A percentile compares a stretch with the other conserved stretches of the same genome.
phyloP scores from a whole-genome alignment of 2,113 vertebrate genomes.

The Alethe diademata region DNA sequence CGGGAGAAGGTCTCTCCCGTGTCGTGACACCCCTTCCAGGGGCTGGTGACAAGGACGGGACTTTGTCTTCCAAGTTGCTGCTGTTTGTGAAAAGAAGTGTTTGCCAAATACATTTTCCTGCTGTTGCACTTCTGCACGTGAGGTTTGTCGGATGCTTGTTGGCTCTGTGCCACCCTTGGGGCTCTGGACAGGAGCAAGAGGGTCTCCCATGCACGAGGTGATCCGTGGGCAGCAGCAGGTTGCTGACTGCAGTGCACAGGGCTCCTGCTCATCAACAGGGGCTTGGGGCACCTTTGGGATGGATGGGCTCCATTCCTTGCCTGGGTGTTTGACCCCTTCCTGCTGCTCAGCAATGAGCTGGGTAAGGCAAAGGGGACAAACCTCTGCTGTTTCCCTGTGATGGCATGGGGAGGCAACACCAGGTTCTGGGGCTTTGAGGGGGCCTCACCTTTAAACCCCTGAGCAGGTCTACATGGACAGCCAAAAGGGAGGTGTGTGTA shows the following conservation, averaged over 20 bases:
- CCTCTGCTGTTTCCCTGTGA: accelerated
- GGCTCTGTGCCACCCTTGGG: background rate
- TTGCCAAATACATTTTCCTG: slow-evolving; percentile 59
- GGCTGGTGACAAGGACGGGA: background rate
- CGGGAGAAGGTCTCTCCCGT: background rate
- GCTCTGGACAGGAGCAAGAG: background rate
- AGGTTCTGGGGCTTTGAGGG: background rate
- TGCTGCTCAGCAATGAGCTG: background rate
- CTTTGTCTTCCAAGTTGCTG: slow-evolving; percentile 25
- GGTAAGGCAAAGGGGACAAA: background rate
- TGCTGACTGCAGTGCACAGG: background rate
- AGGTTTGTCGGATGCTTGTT: background rate
- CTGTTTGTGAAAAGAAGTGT: background rate
- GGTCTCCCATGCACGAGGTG: background rate
- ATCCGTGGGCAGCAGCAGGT: background rate
- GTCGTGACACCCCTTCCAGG: background rate
- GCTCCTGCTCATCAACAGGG: background rate
- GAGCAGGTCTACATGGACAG: background rate
- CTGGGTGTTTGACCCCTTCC: background rate
- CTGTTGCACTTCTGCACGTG: background rate
- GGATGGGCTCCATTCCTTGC: background rate
- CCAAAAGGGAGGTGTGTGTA: background rate
- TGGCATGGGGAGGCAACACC: background rate
- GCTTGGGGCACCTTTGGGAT: background rate
- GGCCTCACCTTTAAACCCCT: background rate